Conservation (phyloP, 2,797 vertebrate genomes). For the Brotula barbata region DNA sequence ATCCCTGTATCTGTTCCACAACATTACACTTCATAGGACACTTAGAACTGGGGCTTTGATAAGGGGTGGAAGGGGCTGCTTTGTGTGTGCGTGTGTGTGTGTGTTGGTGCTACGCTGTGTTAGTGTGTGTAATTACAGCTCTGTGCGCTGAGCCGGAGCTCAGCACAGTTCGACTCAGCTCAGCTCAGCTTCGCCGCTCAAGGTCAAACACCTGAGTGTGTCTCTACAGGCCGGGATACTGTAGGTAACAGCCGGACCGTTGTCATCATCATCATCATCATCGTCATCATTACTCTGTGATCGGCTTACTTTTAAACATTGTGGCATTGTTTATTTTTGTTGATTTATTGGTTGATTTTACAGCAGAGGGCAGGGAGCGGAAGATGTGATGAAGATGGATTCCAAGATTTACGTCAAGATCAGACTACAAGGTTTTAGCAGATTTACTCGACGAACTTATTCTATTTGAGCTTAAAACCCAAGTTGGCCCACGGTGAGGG, state of each 20-base stretch:
- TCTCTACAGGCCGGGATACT: slow-evolving; percentile 41
- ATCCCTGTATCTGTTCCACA: slow-evolving; percentile 79
- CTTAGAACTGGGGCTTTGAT: slow-evolving; percentile 75
- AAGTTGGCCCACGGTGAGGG: no score
- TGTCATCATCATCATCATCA: slow-evolving; percentile 34
- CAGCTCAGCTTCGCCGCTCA: slow-evolving; percentile 60
- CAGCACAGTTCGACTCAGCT: slow-evolving; percentile 60
- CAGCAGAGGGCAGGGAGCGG: slow-evolving; percentile 13
- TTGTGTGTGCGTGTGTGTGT: slow-evolving; percentile 23
- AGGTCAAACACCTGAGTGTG: slow-evolving; percentile 72
- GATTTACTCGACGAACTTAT: no score
- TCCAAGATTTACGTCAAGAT: no score
- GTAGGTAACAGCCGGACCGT: slow-evolving; percentile 36
- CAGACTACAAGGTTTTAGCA: no score
- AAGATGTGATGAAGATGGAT: slow-evolving; percentile 6
- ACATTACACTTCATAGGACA: slow-evolving; percentile 81
- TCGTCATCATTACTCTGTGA: no score
- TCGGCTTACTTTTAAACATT: slow-evolving; percentile 46
- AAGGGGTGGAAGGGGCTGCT: slow-evolving; percentile 66
- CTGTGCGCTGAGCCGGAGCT: slow-evolving; percentile 64
- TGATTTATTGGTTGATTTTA: slow-evolving; percentile 59
- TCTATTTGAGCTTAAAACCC: no score
- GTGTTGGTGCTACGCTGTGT: slow-evolving; percentile 49
- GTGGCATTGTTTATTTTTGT: slow-evolving; percentile 53
- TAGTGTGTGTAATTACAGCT: slow-evolving; percentile 78